Percentiles rank a stretch among this genome's conserved stretches.
Evolutionary conservation across 2,888 invertebrate genomes (phyloP).

Genomic region (Phalera bucephala): DNA sequence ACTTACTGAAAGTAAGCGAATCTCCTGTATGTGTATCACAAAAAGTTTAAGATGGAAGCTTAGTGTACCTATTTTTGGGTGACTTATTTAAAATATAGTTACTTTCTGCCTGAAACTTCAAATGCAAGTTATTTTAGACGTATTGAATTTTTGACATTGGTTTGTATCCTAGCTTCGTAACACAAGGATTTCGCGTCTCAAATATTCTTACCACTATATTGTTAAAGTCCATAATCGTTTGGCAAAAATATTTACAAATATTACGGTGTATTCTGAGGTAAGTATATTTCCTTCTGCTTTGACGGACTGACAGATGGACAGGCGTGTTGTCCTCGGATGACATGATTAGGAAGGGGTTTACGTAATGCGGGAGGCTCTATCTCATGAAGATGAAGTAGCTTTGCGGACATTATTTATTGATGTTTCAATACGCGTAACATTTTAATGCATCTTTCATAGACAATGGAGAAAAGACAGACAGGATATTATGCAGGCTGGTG

Average conservation of each 20-base stretch:
- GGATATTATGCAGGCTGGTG: too few relatives aligned
- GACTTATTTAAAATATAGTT: too few relatives aligned
- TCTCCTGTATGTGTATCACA: too few relatives aligned
- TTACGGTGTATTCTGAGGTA: constrained; percentile 4
- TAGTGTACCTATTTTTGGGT: too few relatives aligned
- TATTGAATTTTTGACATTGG: background rate
- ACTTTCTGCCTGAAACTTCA: too few relatives aligned
- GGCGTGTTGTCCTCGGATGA: constrained; percentile 27
- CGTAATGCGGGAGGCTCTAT: constrained; percentile 25
- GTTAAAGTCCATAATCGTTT: constrained; percentile 3
- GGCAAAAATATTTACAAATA: background rate
- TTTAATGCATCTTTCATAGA: background rate
- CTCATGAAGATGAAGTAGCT: background rate
- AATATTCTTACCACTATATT: background rate
- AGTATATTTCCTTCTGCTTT: constrained; percentile 13
- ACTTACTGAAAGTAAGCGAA: too few relatives aligned
- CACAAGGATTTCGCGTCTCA: background rate
- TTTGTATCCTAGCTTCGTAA: background rate
- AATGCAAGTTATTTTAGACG: too few relatives aligned
- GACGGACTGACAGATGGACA: constrained; percentile 13
- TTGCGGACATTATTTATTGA: background rate
- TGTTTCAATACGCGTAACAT: background rate
- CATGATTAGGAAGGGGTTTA: constrained; percentile 40
- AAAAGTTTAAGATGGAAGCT: too few relatives aligned
- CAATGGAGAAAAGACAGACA: background rate